Conservation (phyloP, 2,797 vertebrate genomes). For the Potorous gilbertii region DNA sequence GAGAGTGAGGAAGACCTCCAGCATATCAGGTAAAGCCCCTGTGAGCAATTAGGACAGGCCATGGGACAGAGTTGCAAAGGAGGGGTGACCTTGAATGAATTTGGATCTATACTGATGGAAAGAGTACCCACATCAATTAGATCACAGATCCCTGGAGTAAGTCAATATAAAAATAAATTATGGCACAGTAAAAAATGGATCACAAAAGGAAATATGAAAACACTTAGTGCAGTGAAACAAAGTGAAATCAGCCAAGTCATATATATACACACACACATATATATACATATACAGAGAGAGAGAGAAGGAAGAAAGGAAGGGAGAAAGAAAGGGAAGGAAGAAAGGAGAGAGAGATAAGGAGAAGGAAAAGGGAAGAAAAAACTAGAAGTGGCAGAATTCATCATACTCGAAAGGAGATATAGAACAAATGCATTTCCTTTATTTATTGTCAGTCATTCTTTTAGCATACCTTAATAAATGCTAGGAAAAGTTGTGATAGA, state of each 20-base stretch:
- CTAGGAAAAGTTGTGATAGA: not conserved
- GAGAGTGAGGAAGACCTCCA: not conserved
- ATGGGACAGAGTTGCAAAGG: not conserved
- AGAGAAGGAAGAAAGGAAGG: not conserved
- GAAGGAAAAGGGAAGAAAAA: not conserved
- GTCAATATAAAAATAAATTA: not conserved
- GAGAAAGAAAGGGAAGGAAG: not conserved
- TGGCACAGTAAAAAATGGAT: not conserved
- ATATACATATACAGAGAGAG: too few species aligned
- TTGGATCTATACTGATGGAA: not conserved
- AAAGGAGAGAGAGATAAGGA: too few species aligned
- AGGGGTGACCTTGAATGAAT: not conserved
- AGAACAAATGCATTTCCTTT: not conserved
- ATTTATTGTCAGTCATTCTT: not conserved
- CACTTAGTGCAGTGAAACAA: not conserved
- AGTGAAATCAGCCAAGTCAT: slow-evolving; percentile 8
- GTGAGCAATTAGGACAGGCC: not conserved
- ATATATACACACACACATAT: not conserved
- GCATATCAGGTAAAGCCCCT: not conserved
- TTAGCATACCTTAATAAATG: not conserved
- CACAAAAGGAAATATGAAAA: not conserved
- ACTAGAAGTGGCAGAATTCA: not conserved
- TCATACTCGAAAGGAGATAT: not conserved
- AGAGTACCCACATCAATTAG: not conserved
- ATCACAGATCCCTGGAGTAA: not conserved